Percentiles rank a stretch among this genome's conserved stretches.
phyloP scores from a whole-genome alignment of 2,797 vertebrate species.

The Acrocephalus scirpaceus region DNA sequence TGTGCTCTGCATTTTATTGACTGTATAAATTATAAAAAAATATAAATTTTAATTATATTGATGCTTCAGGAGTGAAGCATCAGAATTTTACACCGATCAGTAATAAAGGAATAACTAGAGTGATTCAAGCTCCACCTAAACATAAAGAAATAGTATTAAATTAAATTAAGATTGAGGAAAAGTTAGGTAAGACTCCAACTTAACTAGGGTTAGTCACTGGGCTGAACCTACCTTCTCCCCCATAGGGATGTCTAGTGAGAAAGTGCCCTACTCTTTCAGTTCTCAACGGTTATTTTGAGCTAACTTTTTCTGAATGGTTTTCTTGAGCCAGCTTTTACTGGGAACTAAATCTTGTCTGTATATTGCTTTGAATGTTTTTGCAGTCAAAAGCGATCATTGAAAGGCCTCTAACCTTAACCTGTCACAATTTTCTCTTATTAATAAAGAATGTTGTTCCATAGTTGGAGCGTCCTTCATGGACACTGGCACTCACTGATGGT shows the following conservation, averaged over 20 bases:
- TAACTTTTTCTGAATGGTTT: not conserved
- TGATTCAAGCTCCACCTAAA: not conserved
- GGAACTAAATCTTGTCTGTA: not conserved
- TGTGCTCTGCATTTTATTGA: accelerated
- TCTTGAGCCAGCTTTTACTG: not conserved
- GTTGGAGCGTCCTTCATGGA: not conserved
- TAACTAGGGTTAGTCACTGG: not conserved
- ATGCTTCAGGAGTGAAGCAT: not conserved
- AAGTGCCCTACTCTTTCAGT: not conserved
- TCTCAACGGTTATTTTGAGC: not conserved
- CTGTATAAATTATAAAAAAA: too few species aligned
- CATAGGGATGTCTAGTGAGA: not conserved
- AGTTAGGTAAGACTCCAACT: not conserved
- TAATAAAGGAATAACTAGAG: not conserved
- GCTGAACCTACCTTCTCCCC: not conserved
- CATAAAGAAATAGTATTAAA: not conserved
- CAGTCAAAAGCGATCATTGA: not conserved
- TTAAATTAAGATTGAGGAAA: not conserved
- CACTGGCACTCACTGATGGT: not conserved
- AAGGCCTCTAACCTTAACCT: not conserved
- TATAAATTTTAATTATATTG: too few species aligned
- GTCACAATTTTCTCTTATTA: not conserved
- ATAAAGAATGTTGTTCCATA: not conserved
- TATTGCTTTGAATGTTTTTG: not conserved
- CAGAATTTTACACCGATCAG: not conserved